Evolutionary conservation across 2,113 vertebrate genomes (phyloP).

Genomic region (Tupaia chinensis): DNA sequence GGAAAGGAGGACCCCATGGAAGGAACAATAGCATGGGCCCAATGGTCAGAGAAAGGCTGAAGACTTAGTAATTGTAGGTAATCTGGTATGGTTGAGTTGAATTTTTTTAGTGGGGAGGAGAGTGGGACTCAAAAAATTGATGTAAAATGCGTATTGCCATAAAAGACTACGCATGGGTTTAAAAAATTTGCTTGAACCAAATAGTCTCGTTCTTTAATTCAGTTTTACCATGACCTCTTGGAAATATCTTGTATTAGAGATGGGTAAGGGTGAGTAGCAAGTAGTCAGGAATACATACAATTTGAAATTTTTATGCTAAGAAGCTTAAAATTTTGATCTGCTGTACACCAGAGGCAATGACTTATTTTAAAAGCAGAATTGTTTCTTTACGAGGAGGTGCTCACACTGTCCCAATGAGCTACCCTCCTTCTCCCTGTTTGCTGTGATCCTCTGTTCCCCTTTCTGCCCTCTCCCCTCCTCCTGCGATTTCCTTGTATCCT

Average conservation of each 20-base stretch:
- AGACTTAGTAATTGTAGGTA: neutral
- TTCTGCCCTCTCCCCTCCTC: neutral
- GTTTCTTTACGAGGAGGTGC: neutral
- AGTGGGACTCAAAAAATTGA: no score
- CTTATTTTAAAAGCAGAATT: neutral
- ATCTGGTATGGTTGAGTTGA: neutral
- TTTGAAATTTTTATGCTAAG: neutral
- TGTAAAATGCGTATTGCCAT: no score
- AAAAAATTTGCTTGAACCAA: no score
- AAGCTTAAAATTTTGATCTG: neutral
- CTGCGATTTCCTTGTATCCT: neutral
- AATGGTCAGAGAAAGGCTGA: neutral
- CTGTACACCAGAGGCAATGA: neutral
- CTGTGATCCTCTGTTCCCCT: neutral
- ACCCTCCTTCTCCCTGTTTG: rapidly evolving
- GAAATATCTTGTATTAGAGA: neutral
- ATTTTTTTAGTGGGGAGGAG: no score
- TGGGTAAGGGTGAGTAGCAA: neutral
- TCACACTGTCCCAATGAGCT: neutral
- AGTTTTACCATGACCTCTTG: no score
- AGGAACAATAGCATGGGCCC: rapidly evolving
- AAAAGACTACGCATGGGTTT: no score
- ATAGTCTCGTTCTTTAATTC: no score
- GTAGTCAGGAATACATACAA: neutral
- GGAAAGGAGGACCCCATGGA: neutral